These are phyloP conservation scores for Miltochrista miniata DNA, from an alignment of 2,888 invertebrate species.

Conservation along the genomic window DNA sequence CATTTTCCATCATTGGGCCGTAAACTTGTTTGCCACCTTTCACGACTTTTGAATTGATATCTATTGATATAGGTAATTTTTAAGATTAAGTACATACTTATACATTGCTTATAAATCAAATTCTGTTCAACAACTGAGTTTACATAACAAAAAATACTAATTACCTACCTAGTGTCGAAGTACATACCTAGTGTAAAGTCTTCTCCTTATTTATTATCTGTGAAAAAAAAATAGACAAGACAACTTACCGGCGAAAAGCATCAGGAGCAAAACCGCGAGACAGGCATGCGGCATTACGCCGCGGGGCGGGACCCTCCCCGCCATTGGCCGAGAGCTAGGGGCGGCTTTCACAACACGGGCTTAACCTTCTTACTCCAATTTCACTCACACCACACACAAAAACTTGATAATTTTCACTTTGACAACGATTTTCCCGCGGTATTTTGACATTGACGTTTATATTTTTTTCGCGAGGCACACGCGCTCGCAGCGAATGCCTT, in stretches of 20 bases:
- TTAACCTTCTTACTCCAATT: constrained; percentile 42
- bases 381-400: constrained; percentile 26
- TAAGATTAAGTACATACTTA: no score
- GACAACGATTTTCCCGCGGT: constrained; percentile 27
- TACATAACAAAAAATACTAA: no score
- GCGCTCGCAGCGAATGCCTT: constrained; percentile 46
- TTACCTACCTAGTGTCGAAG: no score
- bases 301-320: constrained; percentile 71
- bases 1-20: no score
- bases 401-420: constrained; percentile 14
- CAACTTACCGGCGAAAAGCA: constrained; percentile 66
- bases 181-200: no score
- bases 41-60: no score
- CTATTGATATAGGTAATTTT: no score
- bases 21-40: no score
- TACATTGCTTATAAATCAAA: no score
- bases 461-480: constrained; percentile 41
- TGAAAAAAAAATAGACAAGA: constrained; percentile 42
- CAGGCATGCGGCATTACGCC: constrained; percentile 52
- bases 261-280: constrained; percentile 52
- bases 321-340: constrained; percentile 73
- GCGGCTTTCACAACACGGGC: constrained; percentile 64
- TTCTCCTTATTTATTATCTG: constrained; percentile 1
- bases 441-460: constrained; percentile 27
- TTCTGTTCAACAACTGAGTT: no score